These are phyloP conservation scores for Sparidentex hasta DNA, from an alignment of 2,797 vertebrate species.

Conservation along the genomic window DNA sequence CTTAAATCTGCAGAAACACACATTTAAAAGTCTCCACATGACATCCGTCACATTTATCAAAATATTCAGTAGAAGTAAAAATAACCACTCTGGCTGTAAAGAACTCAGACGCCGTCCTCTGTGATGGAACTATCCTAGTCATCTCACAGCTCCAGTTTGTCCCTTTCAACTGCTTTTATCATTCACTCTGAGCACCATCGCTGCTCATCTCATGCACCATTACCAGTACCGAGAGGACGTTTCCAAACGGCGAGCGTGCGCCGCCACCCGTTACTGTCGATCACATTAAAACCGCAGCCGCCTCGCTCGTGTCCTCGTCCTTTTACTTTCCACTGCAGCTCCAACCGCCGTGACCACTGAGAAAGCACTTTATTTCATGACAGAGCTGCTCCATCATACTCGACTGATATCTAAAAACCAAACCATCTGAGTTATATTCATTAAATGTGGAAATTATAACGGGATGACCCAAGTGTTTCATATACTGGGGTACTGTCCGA, in stretches of 20 bases:
- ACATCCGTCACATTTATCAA: not conserved
- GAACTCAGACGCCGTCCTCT: not conserved
- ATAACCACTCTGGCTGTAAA: not conserved
- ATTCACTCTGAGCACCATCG: conserved; percentile 5
- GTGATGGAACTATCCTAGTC: conserved; percentile 35
- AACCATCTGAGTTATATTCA: conserved; percentile 4
- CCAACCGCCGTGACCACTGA: not conserved
- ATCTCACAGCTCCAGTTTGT: not conserved
- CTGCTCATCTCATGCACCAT: conserved; percentile 17
- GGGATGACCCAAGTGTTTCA: not conserved
- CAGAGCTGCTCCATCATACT: conserved; percentile 3
- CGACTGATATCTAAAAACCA: conserved; percentile 5
- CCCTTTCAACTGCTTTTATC: conserved; percentile 10
- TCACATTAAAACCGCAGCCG: conserved; percentile 32
- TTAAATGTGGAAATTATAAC: not conserved
- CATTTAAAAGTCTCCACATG: not conserved
- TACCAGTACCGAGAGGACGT: conserved; percentile 7
- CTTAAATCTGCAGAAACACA: too few relatives aligned
- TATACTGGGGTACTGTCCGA: too few relatives aligned
- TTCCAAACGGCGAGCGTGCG: not conserved
- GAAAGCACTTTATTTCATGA: not conserved
- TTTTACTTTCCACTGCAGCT: conserved; percentile 39
- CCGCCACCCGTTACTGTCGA: conserved; percentile 18
- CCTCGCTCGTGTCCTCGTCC: not conserved
- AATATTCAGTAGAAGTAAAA: too few relatives aligned